phyloP scores from a whole-genome alignment of 2,113 vertebrate genomes.

The Glaucomys volans region DNA sequence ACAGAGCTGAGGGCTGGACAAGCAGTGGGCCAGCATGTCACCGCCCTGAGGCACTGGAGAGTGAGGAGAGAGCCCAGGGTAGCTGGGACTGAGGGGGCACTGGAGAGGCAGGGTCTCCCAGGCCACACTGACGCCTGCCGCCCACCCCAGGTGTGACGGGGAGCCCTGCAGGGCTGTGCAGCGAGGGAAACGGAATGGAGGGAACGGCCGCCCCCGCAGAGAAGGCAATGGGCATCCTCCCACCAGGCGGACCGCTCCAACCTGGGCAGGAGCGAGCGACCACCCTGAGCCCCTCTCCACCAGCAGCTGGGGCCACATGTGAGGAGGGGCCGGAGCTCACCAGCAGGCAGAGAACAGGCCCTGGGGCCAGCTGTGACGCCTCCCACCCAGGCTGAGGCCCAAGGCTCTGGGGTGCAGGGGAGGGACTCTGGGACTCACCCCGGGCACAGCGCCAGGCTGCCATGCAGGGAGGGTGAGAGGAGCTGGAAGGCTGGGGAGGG shows the following conservation, averaged over 20 bases:
- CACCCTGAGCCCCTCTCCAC: neutral
- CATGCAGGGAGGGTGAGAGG: no score
- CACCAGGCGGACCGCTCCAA: neutral
- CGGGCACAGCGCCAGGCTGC: neutral
- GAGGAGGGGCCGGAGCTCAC: neutral
- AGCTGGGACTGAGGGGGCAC: neutral
- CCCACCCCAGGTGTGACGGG: neutral
- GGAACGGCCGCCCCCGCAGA: no score
- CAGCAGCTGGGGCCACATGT: neutral
- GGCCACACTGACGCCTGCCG: neutral
- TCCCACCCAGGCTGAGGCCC: no score
- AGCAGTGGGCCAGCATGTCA: neutral
- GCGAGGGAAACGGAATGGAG: accelerated
- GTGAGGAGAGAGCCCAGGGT: neutral
- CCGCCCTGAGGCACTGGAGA: neutral
- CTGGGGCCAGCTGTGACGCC: no score
- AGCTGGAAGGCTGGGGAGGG: neutral
- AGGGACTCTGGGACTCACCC: neutral
- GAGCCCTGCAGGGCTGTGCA: neutral
- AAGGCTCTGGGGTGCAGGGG: neutral
- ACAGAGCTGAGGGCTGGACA: neutral
- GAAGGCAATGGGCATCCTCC: accelerated
- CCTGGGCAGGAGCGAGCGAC: neutral
- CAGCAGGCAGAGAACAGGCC: neutral
- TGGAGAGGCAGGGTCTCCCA: neutral